A percentile compares a stretch with the other conserved stretches of the same genome.
phyloP scores from a whole-genome alignment of 2,797 vertebrate genomes.

The Chaetodon trifasciatus region DNA sequence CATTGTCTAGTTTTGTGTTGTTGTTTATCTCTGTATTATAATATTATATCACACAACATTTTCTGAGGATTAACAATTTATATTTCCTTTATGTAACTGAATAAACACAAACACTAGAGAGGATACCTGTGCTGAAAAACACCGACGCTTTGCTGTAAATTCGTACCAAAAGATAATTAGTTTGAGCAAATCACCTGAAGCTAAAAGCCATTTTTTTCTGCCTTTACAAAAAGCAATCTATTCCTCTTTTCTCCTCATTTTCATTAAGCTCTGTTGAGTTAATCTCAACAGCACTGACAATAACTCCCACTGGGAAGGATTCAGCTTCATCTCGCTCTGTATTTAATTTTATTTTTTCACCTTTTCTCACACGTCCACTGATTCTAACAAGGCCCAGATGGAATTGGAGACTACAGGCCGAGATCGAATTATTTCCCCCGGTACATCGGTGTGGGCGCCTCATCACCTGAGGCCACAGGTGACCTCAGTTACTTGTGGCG shows the following conservation, averaged over 20 bases:
- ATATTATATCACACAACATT: neutral
- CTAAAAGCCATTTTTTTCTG: neutral
- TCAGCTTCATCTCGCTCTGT: neutral
- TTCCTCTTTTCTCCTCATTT: neutral
- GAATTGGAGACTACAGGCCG: constrained; percentile 80
- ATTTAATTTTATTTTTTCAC: neutral
- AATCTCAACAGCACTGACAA: neutral
- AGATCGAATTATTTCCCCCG: constrained; percentile 71
- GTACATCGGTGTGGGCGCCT: constrained; percentile 73
- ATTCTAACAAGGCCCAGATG: constrained; percentile 83
- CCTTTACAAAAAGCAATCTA: neutral
- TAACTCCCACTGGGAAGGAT: neutral
- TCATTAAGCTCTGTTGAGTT: neutral
- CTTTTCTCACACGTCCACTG: constrained; percentile 9
- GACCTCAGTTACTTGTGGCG: constrained; percentile 82
- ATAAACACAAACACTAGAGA: neutral
- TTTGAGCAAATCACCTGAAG: neutral
- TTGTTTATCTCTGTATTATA: no score
- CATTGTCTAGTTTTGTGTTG: neutral
- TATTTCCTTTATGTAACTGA: neutral
- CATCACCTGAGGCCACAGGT: constrained; percentile 76
- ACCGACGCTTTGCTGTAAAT: neutral
- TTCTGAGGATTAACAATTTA: neutral
- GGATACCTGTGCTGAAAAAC: no score
- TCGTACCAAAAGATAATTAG: neutral